Percentiles rank a stretch among this genome's conserved stretches.
Evolutionary conservation across 2,888 invertebrate species (phyloP).

Genomic region (Elysia crispata): DNA sequence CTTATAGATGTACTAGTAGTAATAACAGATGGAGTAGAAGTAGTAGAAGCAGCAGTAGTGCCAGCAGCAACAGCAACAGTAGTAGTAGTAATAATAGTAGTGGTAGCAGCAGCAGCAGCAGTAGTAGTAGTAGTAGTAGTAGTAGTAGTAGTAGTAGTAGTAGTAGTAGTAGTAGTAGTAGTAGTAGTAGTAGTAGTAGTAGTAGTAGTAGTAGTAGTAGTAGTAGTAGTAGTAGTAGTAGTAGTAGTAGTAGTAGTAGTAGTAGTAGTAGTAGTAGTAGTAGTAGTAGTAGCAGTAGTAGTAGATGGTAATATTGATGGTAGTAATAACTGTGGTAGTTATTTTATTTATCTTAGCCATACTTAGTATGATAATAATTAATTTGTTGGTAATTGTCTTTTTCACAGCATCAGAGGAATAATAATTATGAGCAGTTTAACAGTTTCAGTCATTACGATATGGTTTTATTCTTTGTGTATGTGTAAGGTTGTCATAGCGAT

Average conservation of each 20-base stretch:
- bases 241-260: slow-evolving; percentile 23
- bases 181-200: slow-evolving; percentile 25
- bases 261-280: slow-evolving; percentile 16
- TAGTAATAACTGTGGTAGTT: no score
- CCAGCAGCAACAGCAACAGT: not conserved
- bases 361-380: no score
- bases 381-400: no score
- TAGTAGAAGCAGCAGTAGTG: not conserved
- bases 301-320: not conserved
- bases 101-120: slow-evolving; percentile 2
- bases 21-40: not conserved
- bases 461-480: no score
- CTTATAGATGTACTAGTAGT: not conserved
- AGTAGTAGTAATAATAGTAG: slow-evolving; percentile 12
- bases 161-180: slow-evolving; percentile 25
- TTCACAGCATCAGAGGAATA: no score
- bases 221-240: slow-evolving; percentile 17
- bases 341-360: no score
- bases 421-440: no score
- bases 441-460: no score
- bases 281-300: slow-evolving; percentile 23
- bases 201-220: slow-evolving; percentile 12
- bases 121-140: slow-evolving; percentile 25
- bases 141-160: slow-evolving; percentile 5
- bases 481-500: no score